A percentile compares a stretch with the other conserved stretches of the same genome.
Conservation (phyloP, 2,113 vertebrate genomes). For the Alethe castanea region DNA sequence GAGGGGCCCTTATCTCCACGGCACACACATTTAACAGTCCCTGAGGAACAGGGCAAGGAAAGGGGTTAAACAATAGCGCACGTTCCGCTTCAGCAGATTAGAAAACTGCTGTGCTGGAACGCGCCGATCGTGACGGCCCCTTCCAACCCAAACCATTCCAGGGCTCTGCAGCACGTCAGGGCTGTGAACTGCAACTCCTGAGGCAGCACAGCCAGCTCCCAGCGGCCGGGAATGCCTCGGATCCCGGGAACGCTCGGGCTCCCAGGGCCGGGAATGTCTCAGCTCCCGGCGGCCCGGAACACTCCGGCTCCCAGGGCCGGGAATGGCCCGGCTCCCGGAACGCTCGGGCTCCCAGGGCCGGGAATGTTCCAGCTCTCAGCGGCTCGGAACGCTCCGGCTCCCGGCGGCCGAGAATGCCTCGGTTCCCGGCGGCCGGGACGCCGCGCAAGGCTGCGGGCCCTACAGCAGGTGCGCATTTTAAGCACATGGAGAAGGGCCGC, state of each 20-base stretch:
- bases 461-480: accelerated
- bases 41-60: not conserved
- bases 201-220: not conserved
- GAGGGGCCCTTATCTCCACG: not conserved
- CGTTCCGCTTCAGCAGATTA: accelerated
- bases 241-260: no score
- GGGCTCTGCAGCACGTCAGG: accelerated
- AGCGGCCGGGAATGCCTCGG: not conserved
- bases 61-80: accelerated
- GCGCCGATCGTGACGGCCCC: no score
- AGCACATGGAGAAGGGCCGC: accelerated
- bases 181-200: not conserved
- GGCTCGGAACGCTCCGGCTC: no score
- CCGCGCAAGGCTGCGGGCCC: not conserved
- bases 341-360: no score
- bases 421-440: no score
- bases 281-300: no score
- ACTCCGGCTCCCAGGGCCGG: no score
- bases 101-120: accelerated
- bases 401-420: not conserved
- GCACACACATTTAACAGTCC: not conserved
- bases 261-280: not conserved
- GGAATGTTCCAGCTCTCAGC: no score
- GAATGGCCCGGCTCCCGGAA: no score
- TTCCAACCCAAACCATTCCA: not conserved